These are phyloP conservation scores for Dufourea novaeangliae DNA, from an alignment of 1,140 invertebrate species.

Conservation along the genomic window DNA sequence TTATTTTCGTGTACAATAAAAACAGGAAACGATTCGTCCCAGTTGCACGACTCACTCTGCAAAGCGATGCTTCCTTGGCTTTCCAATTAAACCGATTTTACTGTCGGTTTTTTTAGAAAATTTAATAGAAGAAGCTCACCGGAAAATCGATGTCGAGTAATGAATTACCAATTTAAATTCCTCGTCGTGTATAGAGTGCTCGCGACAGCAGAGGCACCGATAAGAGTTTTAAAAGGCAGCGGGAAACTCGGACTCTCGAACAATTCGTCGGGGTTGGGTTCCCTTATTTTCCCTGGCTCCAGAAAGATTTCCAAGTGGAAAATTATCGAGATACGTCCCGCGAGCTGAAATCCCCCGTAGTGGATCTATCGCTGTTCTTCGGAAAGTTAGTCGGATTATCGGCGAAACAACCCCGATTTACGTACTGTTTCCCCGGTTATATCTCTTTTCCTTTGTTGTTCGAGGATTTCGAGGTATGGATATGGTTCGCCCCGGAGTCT, in stretches of 20 bases:
- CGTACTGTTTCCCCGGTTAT: background rate
- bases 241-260: background rate
- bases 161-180: background rate
- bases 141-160: no score
- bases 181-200: no score
- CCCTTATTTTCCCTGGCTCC: no score
- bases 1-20: no score
- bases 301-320: conserved; percentile 2
- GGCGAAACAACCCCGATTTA: background rate
- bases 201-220: background rate
- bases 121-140: background rate
- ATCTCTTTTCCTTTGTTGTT: background rate
- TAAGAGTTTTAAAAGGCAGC: background rate
- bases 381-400: background rate
- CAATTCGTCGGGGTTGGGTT: background rate
- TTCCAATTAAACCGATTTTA: background rate
- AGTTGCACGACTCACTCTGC: no score
- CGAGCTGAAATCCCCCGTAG: background rate
- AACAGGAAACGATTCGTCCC: no score
- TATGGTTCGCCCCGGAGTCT: background rate
- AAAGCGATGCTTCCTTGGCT: background rate
- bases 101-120: background rate
- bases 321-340: conserved; percentile 25
- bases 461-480: background rate
- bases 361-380: conserved; percentile 6